Conservation (phyloP, 2,888 invertebrate genomes). For the Rhamnusium bicolor region DNA sequence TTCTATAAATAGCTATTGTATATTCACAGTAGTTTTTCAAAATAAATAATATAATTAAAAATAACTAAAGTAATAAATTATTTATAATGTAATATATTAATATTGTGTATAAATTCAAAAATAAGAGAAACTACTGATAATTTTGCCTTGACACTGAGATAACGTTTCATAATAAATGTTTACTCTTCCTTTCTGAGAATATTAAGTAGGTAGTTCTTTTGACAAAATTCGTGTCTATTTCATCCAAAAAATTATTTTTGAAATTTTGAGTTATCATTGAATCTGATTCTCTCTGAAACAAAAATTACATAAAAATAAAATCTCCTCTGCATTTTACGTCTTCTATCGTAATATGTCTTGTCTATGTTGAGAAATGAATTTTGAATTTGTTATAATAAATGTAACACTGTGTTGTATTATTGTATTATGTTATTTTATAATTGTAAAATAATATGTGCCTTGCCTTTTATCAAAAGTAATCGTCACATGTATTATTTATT, state of each 20-base stretch:
- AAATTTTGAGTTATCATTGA: background rate
- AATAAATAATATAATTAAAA: background rate
- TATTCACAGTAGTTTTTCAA: no score
- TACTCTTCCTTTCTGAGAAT: background rate
- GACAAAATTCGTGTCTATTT: background rate
- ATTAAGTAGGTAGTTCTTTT: background rate
- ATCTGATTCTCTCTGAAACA: background rate
- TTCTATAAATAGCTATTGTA: no score
- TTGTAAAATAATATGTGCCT: no score
- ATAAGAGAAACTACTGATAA: background rate
- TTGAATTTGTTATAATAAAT: no score
- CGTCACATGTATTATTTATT: no score
- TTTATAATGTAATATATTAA: background rate
- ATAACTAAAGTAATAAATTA: slow-evolving; percentile 1
- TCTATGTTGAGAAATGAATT: no score
- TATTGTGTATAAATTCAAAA: background rate
- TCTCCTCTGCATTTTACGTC: no score
- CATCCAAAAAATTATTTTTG: background rate
- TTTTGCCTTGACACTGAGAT: background rate
- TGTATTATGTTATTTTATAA: no score
- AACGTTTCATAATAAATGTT: background rate
- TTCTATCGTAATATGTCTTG: no score
- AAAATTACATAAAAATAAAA: background rate
- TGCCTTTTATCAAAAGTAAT: no score
- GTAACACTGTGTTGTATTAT: no score